Conservation (phyloP, 2,113 vertebrate species). For the Vireo altiloquus region DNA sequence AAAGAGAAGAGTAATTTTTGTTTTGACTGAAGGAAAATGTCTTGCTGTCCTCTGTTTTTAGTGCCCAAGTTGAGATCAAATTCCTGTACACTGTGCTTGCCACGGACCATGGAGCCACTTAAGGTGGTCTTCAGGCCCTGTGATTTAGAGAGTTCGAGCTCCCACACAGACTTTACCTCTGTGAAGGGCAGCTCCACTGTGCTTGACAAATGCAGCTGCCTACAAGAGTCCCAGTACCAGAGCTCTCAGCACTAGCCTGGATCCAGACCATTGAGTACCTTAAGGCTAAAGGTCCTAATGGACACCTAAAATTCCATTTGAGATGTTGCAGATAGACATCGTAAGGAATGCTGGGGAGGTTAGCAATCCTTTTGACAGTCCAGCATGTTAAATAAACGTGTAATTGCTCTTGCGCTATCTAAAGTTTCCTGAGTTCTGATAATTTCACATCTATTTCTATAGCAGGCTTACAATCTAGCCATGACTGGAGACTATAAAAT, state of each 20-base stretch:
- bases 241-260: background rate
- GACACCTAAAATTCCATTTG: background rate
- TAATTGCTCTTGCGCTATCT: background rate
- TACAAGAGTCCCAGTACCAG: background rate
- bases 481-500: background rate
- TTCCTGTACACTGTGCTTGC: background rate
- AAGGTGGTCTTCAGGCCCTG: background rate
- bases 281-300: background rate
- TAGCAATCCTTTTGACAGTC: background rate
- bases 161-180: background rate
- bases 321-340: background rate
- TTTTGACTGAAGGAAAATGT: background rate
- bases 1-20: background rate
- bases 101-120: accelerated
- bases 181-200: background rate
- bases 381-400: background rate
- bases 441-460: background rate
- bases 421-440: background rate
- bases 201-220: background rate
- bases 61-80: background rate
- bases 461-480: background rate
- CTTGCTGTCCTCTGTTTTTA: background rate
- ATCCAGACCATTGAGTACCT: background rate
- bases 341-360: background rate
- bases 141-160: background rate